A percentile compares a stretch with the other conserved stretches of the same genome.
phyloP scores from a whole-genome alignment of 30 jellyfish, hydroid and myxozoan genomes.

The Phacellophora camtschatica region DNA sequence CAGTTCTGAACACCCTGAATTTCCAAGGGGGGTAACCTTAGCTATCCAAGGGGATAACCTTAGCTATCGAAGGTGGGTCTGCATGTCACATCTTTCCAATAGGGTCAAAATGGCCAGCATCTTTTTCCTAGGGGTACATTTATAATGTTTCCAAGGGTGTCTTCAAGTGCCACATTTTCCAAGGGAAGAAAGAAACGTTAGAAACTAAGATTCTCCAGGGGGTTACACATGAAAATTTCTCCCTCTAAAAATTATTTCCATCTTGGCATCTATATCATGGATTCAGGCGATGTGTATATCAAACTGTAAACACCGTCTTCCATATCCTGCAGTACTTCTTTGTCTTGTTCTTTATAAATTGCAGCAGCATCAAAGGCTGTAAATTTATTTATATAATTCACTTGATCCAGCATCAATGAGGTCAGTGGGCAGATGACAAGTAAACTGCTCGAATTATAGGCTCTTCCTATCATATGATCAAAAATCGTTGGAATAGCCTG shows the following conservation, averaged over 20 bases:
- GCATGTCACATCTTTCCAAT: too few relatives aligned
- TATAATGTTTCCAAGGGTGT: too few relatives aligned
- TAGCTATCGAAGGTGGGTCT: too few relatives aligned
- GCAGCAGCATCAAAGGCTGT: not conserved
- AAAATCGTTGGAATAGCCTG: not conserved
- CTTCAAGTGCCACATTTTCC: too few relatives aligned
- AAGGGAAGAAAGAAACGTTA: too few relatives aligned
- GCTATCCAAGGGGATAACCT: too few relatives aligned
- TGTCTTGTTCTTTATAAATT: not conserved
- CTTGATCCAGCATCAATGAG: conserved; percentile 10
- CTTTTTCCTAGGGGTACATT: too few relatives aligned
- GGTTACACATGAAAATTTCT: too few relatives aligned
- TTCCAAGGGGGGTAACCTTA: too few relatives aligned
- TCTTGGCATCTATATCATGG: not conserved
- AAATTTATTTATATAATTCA: not conserved
- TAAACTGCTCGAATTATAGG: not conserved
- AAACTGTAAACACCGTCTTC: not conserved
- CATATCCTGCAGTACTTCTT: not conserved
- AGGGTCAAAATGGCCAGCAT: too few relatives aligned
- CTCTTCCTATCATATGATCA: not conserved
- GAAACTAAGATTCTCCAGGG: too few relatives aligned
- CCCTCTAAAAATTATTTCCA: not conserved
- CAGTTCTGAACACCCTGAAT: too few relatives aligned
- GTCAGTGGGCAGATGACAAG: conserved; percentile 12
- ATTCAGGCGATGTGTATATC: not conserved